Conservation (phyloP, 2,888 invertebrate genomes). For the Cerastis rubricosa region DNA sequence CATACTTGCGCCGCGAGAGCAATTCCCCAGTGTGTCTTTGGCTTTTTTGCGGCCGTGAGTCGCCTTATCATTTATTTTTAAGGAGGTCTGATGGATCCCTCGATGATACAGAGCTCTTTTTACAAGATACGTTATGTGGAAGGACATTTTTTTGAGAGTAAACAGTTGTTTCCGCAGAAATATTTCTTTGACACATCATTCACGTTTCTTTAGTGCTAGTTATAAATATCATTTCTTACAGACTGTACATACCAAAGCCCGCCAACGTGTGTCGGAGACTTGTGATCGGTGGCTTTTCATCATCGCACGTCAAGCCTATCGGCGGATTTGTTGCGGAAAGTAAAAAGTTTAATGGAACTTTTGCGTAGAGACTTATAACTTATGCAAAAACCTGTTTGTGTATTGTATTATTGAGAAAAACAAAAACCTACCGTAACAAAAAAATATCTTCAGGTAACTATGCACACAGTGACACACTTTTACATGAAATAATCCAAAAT, state of each 20-base stretch:
- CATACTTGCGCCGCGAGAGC: background rate
- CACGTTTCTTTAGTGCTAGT: background rate
- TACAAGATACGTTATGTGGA: conserved; percentile 37
- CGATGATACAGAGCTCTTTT: conserved; percentile 72
- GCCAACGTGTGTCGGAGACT: background rate
- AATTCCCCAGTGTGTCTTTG: conserved; percentile 1
- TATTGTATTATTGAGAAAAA: background rate
- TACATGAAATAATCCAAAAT: background rate
- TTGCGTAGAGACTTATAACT: background rate
- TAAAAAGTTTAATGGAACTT: no score
- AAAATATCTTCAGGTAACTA: background rate
- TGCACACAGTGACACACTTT: background rate
- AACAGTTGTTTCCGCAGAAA: conserved; percentile 12
- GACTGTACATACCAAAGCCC: background rate
- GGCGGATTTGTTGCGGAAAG: background rate
- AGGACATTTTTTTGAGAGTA: conserved; percentile 55
- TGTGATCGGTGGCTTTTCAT: background rate
- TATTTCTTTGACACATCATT: conserved; percentile 14
- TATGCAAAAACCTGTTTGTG: background rate
- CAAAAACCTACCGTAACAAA: no score
- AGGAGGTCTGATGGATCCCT: conserved; percentile 68
- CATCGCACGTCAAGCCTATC: background rate
- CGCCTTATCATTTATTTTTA: conserved; percentile 73
- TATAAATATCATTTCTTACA: background rate
- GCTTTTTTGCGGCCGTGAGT: conserved; percentile 50